Base-by-base conservation (phyloP, 2,113 vertebrate species). In the Zosterops lateralis region DNA sequence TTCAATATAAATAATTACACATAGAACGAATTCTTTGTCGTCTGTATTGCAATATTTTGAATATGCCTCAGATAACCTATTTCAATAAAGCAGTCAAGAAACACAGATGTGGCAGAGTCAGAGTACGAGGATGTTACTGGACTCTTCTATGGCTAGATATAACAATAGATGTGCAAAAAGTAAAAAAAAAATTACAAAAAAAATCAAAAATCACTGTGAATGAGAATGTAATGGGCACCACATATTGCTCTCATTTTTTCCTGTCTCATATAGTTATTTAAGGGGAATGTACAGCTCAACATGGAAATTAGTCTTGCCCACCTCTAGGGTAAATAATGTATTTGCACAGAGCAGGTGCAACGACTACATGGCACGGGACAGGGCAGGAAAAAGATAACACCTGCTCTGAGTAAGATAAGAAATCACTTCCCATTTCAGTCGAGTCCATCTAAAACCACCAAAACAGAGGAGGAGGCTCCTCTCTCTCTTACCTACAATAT, bases 331-430 rank as follows among this genome's bases (percentile, higher is more conserved):
- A 94, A 96, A 92, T 4, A 78, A 8, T 29, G 4, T 82, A 47
- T 94, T 92, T 92, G 66, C 74, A 82, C 47, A 89, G 84, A 79
- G 76, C 78, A 91, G 68, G 70, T 82, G 22, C 62, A 91, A 44
- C 47, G 31, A 28, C 6, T 62, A 26, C 6, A 50, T 4, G 19
- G 74, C 53, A 77, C 12, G 5, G 75, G 70, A 87, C 34, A 87
- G 78, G 81, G 65, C 3, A 18, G 84, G 60, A 72, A 78, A 42
- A 38, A 68, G 70, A 79, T 94, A 93, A 95, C 90, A 82, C 62
- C 58, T 72, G 66, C 48, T 70, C 81, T 32, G 25, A 75, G n/a
- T 32, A 29, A 82, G 92, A 58, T 82, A 87, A 93, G 77, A 81
- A 93, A 76, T 64, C 45, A 54, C 20, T 76, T 89, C 26, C 29